Percentiles rank a stretch among this genome's conserved stretches.
These are phyloP conservation scores for Malaclemys terrapin DNA, from an alignment of 2,113 vertebrate species.

Conservation along the genomic window DNA sequence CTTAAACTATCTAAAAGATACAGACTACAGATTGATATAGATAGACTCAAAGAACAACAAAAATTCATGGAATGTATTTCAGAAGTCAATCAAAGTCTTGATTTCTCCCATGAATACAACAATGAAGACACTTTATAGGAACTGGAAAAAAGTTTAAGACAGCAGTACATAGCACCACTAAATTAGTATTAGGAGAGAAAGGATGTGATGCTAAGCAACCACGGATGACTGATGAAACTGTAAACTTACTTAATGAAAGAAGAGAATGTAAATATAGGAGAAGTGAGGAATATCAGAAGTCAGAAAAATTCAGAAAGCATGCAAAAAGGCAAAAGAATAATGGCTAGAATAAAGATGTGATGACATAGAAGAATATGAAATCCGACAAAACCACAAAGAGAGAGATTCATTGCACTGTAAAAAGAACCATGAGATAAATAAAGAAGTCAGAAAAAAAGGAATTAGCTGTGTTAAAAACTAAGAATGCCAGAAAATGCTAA, in stretches of 20 bases:
- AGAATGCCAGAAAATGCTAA: not conserved
- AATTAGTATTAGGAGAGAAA: not conserved
- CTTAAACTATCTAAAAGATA: not conserved
- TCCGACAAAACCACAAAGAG: not conserved
- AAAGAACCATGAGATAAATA: not conserved
- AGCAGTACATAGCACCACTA: not conserved
- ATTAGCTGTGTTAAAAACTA: not conserved
- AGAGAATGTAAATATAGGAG: not conserved
- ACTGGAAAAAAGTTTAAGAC: not conserved
- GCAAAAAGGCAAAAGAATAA: not conserved
- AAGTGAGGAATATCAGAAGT: not conserved
- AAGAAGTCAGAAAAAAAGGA: not conserved
- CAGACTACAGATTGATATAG: not conserved
- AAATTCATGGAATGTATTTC: not conserved
- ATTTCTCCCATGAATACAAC: not conserved
- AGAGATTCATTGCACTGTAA: not conserved
- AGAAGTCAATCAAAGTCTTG: not conserved
- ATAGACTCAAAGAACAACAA: not conserved
- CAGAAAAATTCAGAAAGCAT: not conserved
- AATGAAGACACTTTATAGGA: not conserved
- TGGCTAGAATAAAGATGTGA: not conserved
- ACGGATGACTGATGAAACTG: not conserved
- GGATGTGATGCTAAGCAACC: not conserved
- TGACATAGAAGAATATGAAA: not conserved
- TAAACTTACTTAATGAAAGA: not conserved